A percentile compares a stretch with the other conserved stretches of the same genome.
phyloP scores from a whole-genome alignment of 1,140 invertebrate species.

The Drosophila saltans region DNA sequence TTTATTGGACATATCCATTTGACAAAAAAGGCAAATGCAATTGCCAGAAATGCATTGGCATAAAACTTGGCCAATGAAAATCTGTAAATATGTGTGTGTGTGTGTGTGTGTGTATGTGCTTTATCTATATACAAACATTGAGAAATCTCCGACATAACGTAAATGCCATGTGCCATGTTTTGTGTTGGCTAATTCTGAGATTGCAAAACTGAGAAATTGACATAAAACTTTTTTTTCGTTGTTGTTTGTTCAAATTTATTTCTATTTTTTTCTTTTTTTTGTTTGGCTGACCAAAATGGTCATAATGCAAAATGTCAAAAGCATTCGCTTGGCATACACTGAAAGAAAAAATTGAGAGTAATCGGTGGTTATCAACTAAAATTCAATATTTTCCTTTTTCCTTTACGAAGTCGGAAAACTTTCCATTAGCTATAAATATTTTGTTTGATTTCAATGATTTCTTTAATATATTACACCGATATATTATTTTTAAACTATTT shows the following conservation, averaged over 20 bases:
- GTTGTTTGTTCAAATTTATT: constrained; percentile 18
- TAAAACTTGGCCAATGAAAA: constrained; percentile 35
- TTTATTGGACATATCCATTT: constrained; percentile 73
- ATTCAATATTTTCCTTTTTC: no score
- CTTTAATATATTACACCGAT: no score
- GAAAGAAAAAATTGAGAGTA: constrained; percentile 27
- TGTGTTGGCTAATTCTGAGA: constrained; percentile 66
- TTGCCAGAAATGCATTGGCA: constrained; percentile 60
- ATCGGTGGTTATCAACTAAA: no score
- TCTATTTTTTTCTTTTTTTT: constrained; percentile 9
- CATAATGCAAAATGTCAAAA: constrained; percentile 71
- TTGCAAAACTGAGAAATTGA: constrained; percentile 60
- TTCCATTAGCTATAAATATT: no score
- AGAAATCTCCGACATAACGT: constrained; percentile 34
- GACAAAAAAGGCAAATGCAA: constrained; percentile 72
- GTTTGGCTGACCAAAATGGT: constrained; percentile 55
- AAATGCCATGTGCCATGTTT: constrained; percentile 58
- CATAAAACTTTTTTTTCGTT: constrained; percentile 30
- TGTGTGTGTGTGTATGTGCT: no score
- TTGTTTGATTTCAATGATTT: no score
- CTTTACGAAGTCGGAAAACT: no score
- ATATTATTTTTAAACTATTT: no score
- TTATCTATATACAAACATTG: constrained; percentile 14
- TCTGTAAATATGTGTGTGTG: not conserved
- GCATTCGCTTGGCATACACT: constrained; percentile 45